A percentile compares a stretch with the other conserved stretches of the same genome.
These are phyloP conservation scores for Falco novaeseelandiae DNA, from an alignment of 2,797 vertebrate species.

Conservation along the genomic window DNA sequence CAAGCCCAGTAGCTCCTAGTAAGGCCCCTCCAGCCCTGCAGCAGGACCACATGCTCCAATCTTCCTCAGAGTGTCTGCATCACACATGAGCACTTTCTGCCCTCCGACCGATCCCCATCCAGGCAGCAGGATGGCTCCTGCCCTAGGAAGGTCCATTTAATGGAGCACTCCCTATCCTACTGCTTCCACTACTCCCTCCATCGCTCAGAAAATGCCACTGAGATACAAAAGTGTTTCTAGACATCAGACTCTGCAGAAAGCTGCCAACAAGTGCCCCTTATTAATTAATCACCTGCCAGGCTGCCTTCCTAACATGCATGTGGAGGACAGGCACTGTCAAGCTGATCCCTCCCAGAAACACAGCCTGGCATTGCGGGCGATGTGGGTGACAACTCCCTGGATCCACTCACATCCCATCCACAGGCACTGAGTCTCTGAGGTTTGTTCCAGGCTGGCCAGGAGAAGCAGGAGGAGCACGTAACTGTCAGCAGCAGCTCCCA, in stretches of 20 bases:
- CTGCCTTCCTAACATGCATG: background rate
- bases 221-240: background rate
- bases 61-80: background rate
- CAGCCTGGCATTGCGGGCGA: accelerated
- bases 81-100: background rate
- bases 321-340: background rate
- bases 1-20: background rate
- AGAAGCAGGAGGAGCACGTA: background rate
- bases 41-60: background rate
- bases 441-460: background rate
- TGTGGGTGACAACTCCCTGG: background rate
- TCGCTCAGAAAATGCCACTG: background rate
- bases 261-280: background rate
- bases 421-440: background rate
- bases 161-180: background rate
- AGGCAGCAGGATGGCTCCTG: background rate
- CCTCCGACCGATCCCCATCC: background rate
- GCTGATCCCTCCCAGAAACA: background rate
- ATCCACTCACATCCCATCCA: background rate
- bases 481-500: background rate
- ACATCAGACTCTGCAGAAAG: background rate
- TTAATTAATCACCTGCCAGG: background rate
- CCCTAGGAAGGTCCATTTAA: background rate
- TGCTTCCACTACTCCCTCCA: background rate
- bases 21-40: background rate